phyloP scores from a whole-genome alignment of 2,113 vertebrate genomes.

The Sturnira hondurensis region DNA sequence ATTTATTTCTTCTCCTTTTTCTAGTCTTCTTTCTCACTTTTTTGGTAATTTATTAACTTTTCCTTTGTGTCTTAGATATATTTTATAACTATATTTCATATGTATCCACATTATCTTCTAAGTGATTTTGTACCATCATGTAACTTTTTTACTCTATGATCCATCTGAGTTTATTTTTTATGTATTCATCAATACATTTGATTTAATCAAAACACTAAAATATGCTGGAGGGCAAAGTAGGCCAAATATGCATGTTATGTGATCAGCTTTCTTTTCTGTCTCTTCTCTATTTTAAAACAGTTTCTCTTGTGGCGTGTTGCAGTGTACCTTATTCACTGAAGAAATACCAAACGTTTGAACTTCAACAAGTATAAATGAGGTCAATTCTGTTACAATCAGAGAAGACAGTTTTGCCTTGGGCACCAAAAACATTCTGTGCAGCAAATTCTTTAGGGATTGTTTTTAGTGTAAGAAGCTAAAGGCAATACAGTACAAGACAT shows the following conservation, averaged over 20 bases:
- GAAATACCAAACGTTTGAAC: conserved; percentile 44
- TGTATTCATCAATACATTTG: conserved; percentile 5
- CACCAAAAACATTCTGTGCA: conserved; percentile 44
- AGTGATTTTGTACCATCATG: not conserved
- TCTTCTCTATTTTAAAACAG: not conserved
- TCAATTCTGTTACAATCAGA: not conserved
- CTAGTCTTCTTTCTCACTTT: not conserved
- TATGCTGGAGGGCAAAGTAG: not conserved
- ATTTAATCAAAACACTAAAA: conserved; percentile 31
- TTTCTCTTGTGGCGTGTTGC: not conserved
- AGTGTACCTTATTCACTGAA: not conserved
- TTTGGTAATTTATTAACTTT: conserved; percentile 22
- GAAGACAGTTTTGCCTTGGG: conserved; percentile 25
- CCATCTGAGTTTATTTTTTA: not conserved
- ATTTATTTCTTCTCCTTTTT: not conserved
- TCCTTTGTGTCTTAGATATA: conserved; percentile 18
- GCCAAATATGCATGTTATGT: not conserved
- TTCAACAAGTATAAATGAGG: not conserved
- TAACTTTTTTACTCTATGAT: not conserved
- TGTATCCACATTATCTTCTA: not conserved
- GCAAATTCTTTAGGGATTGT: conserved; percentile 60
- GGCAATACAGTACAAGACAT: conserved; percentile 10
- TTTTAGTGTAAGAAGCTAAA: conserved; percentile 53
- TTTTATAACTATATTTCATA: not conserved
- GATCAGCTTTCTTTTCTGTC: not conserved